A percentile compares a stretch with the other conserved stretches of the same genome.
These are phyloP conservation scores for Nematopogon swammerdamellus DNA, from an alignment of 2,888 invertebrate genomes.

Conservation along the genomic window DNA sequence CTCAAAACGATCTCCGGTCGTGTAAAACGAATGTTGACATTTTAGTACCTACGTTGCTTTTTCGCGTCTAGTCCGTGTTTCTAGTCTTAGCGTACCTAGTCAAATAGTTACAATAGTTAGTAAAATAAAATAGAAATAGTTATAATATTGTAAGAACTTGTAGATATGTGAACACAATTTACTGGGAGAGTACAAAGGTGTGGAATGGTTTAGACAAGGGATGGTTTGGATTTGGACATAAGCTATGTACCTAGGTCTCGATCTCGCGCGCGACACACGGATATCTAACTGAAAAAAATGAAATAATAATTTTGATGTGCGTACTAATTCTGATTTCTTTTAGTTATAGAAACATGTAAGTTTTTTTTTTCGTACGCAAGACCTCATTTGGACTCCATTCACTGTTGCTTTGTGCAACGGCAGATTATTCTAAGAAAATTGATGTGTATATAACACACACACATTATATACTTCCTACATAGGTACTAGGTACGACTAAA, in stretches of 20 bases:
- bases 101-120: conserved; percentile 2
- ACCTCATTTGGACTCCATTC: conserved; percentile 11
- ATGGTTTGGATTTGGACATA: conserved; percentile 5
- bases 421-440: conserved; percentile 24
- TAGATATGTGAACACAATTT: conserved; percentile 1
- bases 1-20: too few relatives aligned
- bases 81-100: not conserved
- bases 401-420: conserved; percentile 8
- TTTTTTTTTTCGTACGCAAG: conserved; percentile 3
- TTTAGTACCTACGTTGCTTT: too few relatives aligned
- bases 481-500: too few relatives aligned
- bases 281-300: not conserved
- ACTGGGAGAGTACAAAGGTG: conserved; percentile 1
- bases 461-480: too few relatives aligned
- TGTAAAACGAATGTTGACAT: too few relatives aligned
- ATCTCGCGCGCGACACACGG: conserved; percentile 3
- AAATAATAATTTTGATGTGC: too few relatives aligned
- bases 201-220: conserved; percentile 1
- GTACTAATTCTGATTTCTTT: too few relatives aligned
- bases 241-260: conserved; percentile 6
- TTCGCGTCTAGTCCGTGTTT: conserved; percentile 3
- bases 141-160: not conserved
- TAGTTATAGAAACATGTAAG: too few relatives aligned
- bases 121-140: not conserved
- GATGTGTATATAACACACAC: conserved; percentile 19